Evolutionary conservation across 1,140 invertebrate genomes (phyloP), one percentile per base, ranked within the genome.

Genomic region (Caenorhabditis briggsae): DNA sequence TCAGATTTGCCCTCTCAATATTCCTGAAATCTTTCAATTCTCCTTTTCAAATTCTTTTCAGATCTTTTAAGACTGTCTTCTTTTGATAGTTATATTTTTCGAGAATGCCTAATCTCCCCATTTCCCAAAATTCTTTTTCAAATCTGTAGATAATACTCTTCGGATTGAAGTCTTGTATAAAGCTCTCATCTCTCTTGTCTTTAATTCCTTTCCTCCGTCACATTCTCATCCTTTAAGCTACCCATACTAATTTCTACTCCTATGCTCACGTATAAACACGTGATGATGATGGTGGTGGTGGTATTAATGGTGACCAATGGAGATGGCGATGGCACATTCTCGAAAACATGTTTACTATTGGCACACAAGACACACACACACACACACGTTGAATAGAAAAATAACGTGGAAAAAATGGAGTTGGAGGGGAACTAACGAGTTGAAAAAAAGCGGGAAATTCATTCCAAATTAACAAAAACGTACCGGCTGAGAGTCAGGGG

Each of bases 321-420:
- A 12, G 59, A 23, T 23, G 59, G 14, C 33, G 23, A 14, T 8
- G 14, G 64, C 64, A 46, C 64, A 46, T 70, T 70, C 16, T 7
- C 64, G 41, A 70, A 70, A 70, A 70, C 64, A 70, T 70, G 64
- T 70, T 70, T 70, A 70, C 64, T 70, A 70, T 41, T 46, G 43
- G 2, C 50, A 11, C 50, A 53, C 11, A 53, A 53, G 33, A 33
- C 33, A 33, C 33, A 33, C 33, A 33, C 33, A 33, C 33, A 33
- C 33, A 59, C 56, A 20, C 56, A 59, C 56, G 20, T 59, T n/a
- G 18, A n/a, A 59, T 20, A 16, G 64, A 8, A 70, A 70, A 70
- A 43, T 18, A 70, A 70, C 64, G 64, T 70, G 64, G 18, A 70
- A 70, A 65, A 43, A 46, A 2, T 1, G 33, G 3, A 33, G 33